Evolutionary conservation across 1,140 invertebrate genomes (phyloP).

Genomic region (Lepidurus apus): DNA sequence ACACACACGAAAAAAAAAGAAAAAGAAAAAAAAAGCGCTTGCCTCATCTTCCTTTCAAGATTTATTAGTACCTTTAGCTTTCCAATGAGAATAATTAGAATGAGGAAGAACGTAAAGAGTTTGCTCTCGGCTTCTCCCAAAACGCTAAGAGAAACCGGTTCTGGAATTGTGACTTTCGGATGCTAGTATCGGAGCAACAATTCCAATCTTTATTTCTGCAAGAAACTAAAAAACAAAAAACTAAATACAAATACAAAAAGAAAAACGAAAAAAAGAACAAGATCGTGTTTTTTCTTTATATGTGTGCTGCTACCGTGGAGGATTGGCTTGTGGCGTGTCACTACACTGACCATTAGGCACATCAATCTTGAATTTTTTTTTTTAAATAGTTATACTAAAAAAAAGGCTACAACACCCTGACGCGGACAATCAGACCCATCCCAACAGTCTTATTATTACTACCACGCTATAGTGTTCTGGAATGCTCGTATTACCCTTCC

Average conservation of each 20-base stretch:
- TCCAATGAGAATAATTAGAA: constrained; percentile 11
- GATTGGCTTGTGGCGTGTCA: too few relatives aligned
- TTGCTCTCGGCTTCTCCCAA: background rate
- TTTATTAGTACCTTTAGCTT: constrained; percentile 16
- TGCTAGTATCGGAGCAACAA: background rate
- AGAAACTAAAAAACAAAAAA: background rate
- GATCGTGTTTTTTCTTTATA: background rate
- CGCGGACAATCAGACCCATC: background rate
- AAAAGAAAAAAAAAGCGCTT: background rate
- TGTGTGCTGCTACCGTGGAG: too few relatives aligned
- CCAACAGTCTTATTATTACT: background rate
- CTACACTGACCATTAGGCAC: too few relatives aligned
- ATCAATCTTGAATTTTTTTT: too few relatives aligned
- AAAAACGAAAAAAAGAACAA: constrained; percentile 31
- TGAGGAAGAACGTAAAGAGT: background rate
- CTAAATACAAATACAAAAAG: constrained; percentile 14
- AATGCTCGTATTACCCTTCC: background rate
- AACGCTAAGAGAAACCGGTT: background rate
- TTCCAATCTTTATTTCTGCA: background rate
- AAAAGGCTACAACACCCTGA: background rate
- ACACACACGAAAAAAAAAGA: too few relatives aligned
- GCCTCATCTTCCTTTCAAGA: constrained; percentile 7
- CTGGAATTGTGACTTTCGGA: background rate
- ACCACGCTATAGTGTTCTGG: background rate
- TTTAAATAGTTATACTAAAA: too few relatives aligned